Percentiles rank a stretch among this genome's conserved stretches.
Evolutionary conservation across 2,888 invertebrate species (phyloP).

Genomic region (Ditula angustiorana): DNA sequence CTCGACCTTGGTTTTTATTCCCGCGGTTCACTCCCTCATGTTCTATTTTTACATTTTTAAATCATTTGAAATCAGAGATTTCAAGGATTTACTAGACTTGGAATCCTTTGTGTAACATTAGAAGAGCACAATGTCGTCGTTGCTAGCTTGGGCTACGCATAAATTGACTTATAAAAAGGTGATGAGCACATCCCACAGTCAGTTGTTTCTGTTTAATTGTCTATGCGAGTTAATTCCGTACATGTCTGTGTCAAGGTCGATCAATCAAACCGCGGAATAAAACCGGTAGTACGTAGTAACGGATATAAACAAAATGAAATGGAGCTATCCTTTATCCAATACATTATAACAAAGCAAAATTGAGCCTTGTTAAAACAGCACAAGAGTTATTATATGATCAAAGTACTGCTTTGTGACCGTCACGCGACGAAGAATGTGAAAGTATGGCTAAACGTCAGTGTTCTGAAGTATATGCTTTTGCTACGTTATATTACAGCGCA

Average conservation of each 20-base stretch:
- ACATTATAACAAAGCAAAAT: constrained; percentile 18
- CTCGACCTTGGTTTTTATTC: constrained; percentile 11
- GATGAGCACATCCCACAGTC: neutral
- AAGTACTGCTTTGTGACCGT: constrained; percentile 53
- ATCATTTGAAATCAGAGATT: neutral
- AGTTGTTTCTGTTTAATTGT: constrained; percentile 26
- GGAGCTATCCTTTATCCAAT: constrained; percentile 18
- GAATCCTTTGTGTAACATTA: neutral
- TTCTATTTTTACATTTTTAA: constrained; percentile 6
- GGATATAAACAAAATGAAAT: constrained; percentile 11
- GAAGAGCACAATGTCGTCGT: constrained; percentile 3
- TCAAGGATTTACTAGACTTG: neutral
- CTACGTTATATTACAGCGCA: constrained; percentile 30
- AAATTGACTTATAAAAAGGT: constrained; percentile 14
- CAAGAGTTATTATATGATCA: neutral
- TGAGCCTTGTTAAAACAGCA: constrained; percentile 1
- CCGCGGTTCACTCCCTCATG: neutral
- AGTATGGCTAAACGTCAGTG: constrained; percentile 52
- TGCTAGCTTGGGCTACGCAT: neutral
- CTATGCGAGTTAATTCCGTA: constrained; percentile 15
- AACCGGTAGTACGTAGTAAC: constrained; percentile 28
- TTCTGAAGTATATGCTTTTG: constrained; percentile 30
- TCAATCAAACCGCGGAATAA: constrained; percentile 34
- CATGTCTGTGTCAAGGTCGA: constrained; percentile 39
- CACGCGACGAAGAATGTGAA: constrained; percentile 71